A percentile compares a stretch with the other conserved stretches of the same genome.
Evolutionary conservation across 2,113 vertebrate genomes (phyloP).

Genomic region (Sula dactylatra): DNA sequence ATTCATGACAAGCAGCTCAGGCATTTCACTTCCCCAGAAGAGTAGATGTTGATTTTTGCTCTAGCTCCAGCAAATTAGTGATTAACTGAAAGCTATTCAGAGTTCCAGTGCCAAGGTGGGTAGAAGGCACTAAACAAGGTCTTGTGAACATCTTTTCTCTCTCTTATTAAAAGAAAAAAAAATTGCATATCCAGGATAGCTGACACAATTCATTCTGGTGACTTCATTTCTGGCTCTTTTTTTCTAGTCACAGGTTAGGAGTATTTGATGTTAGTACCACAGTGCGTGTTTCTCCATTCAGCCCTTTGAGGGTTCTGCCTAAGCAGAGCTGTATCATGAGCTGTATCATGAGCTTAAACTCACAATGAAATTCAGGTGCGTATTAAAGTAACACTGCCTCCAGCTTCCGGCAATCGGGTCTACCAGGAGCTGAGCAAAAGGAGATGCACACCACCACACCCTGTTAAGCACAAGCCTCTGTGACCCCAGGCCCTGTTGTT

Average conservation of each 20-base stretch:
- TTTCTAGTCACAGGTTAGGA: neutral
- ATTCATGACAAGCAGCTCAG: neutral
- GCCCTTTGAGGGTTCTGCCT: neutral
- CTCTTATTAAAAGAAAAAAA: neutral
- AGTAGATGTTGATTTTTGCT: neutral
- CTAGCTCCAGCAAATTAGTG: neutral
- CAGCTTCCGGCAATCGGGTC: neutral
- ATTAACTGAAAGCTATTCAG: neutral
- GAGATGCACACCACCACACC: neutral
- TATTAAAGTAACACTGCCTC: neutral
- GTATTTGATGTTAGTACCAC: neutral
- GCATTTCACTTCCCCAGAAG: neutral
- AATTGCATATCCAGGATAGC: neutral
- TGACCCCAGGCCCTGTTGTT: neutral
- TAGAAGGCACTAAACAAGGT: neutral
- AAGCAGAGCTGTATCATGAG: neutral
- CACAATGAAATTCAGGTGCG: neutral
- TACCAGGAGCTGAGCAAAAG: neutral
- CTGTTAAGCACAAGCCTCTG: fast-evolving
- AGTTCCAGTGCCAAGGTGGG: neutral
- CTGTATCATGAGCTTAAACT: neutral
- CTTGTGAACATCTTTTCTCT: neutral
- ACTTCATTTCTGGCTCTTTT: neutral
- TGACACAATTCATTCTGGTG: neutral
- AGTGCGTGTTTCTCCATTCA: neutral